A percentile compares a stretch with the other conserved stretches of the same genome.
These are phyloP conservation scores for Crocallis elinguaria DNA, from an alignment of 2,888 invertebrate species.

Conservation along the genomic window DNA sequence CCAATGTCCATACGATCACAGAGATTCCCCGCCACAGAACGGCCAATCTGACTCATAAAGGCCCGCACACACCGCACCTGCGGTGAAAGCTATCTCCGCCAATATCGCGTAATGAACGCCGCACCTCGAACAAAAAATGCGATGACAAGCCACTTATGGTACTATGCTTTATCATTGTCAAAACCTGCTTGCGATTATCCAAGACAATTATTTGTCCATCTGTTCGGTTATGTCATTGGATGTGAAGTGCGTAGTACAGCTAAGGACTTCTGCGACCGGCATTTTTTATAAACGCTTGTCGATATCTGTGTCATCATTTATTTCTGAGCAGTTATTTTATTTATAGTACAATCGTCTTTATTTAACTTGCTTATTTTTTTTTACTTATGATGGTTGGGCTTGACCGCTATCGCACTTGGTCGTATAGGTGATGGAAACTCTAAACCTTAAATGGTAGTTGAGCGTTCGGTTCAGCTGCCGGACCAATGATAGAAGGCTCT, in stretches of 20 bases:
- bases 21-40: constrained; percentile 6
- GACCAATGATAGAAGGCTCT: too few species aligned
- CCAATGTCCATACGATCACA: constrained; percentile 10
- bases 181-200: constrained; percentile 13
- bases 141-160: constrained; percentile 14
- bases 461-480: too few species aligned
- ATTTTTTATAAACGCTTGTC: constrained; percentile 2
- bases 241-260: neutral
- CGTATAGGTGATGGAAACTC: too few species aligned
- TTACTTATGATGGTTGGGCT: neutral
- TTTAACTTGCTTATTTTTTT: neutral
- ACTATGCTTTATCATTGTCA: constrained; percentile 11
- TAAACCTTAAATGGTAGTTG: too few species aligned
- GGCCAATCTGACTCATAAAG: constrained; percentile 13
- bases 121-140: constrained; percentile 12
- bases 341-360: neutral
- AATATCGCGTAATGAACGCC: constrained; percentile 3
- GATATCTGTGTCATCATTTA: neutral
- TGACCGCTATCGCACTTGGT: too few species aligned
- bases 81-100: constrained; percentile 14
- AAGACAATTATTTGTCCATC: constrained; percentile 21
- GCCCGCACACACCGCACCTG: constrained; percentile 10
- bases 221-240: constrained; percentile 18
- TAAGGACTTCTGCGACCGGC: constrained; percentile 11
- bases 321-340: neutral